A percentile compares a stretch with the other conserved stretches of the same genome.
These are phyloP conservation scores for Julus scandinavius DNA, from an alignment of 2,888 invertebrate genomes.

Conservation along the genomic window DNA sequence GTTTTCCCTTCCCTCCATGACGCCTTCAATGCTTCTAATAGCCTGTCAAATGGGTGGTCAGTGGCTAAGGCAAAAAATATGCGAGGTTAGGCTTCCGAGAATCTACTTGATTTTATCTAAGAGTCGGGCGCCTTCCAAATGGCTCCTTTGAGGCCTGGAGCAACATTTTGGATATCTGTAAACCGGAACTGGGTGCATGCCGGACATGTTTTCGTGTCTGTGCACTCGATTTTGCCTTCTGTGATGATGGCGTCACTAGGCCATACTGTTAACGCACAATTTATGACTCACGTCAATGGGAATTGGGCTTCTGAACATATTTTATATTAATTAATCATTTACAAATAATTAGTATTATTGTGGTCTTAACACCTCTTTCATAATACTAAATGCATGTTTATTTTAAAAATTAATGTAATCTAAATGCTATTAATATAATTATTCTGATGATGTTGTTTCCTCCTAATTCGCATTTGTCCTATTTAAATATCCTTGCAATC, in stretches of 20 bases:
- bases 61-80: neutral
- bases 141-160: neutral
- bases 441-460: too few species aligned
- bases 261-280: too few species aligned
- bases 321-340: too few species aligned
- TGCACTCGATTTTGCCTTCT: neutral
- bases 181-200: conserved; percentile 31
- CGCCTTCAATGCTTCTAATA: neutral
- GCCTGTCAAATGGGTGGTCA: conserved; percentile 18
- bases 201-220: neutral
- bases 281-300: too few species aligned
- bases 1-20: neutral
- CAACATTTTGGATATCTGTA: neutral
- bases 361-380: too few species aligned
- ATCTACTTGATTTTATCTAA: neutral
- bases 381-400: too few species aligned
- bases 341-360: too few species aligned
- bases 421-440: too few species aligned
- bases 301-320: too few species aligned
- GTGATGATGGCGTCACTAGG: neutral
- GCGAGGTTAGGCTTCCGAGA: neutral
- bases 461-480: too few species aligned
- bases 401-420: too few species aligned
- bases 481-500: too few species aligned
- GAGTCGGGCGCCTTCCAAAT: neutral